Evolutionary conservation across 2,888 invertebrate species (phyloP), one percentile per base, ranked within the genome.

Genomic region (Drosophila pseudotakahashii): DNA sequence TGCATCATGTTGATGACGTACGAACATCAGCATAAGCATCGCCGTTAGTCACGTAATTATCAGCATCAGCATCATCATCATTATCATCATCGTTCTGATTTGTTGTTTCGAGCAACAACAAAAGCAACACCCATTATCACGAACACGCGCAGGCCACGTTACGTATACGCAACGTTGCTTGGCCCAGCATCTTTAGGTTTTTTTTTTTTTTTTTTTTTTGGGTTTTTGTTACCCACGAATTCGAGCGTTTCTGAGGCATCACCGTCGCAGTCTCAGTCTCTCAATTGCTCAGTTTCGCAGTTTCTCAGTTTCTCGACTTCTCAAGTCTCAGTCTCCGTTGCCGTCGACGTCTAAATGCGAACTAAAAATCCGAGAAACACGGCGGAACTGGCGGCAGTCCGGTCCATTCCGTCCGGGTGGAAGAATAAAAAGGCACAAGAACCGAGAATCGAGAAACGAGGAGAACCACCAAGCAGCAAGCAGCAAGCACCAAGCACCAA

Each of bases 261-360:
- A 60, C 64, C 62, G 26, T 26, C 37, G 9, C 45, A 30, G 47
- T 47, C 47, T 32, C 47, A 47, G 14, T 30, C 14, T 30, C 47
- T 47, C 47, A 11, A 3, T 45, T 26, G 9, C 26, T 26, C 45
- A 7, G 45, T 44, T 16, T 42, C 19, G 11, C 42, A 42, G 11
- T 42, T 13, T 26, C 44, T 7, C 44, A 7, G 23, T 44, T n/a
- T 47, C 45, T 7, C 44, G 0, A 3, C 42, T 57, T 36, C 63
- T 61, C 44, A 16, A n/a, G 47, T 63, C 64, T 54, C 63, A 42
- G 30, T 41, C 48, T 19, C 67, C 78, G 66, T 66, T 79, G 82
- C 78, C 80, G 86, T 84, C 81, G 81, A 80, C 86, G 86, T 81
- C 84, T 86, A 87, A 87, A 88, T 88, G 86, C 81, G 84, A 86